Evolutionary conservation across 2,888 invertebrate genomes (phyloP), one percentile per base, ranked within the genome.

Genomic region (Perithous albicinctus): DNA sequence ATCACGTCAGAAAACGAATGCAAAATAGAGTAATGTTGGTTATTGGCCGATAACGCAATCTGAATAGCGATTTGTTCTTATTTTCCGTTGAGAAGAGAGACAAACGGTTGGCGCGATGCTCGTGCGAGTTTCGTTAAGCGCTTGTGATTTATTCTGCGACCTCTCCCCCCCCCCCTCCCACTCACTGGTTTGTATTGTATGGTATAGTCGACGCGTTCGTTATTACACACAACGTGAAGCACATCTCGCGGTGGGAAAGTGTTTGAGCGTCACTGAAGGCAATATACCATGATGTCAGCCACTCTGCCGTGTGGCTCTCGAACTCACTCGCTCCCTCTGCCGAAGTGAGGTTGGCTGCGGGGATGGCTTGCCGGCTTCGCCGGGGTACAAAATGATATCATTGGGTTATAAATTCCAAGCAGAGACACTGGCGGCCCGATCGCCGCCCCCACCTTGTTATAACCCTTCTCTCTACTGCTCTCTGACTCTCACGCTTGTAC

Each of bases 381-480:
- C 86, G 86, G 89, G 91, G 90, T 90, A 92, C 91, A 92, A 92
- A 92, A 92, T 92, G 91, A 91, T 92, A 92, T 92, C 92, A 92
- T 92, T 91, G 91, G 91, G 91, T 91, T 91, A 91, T 92, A 91
- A 92, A 92, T 92, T 91, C 89, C 90, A 88, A 90, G 89, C 90
- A 90, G 90, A 91, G 91, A 92, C 91, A 91, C 90, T 86, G 86
- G 85, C 88, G 87, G 87, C 88, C 89, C 88, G 90, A 92, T 91
- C 91, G 89, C 83, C 84, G 86, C 84, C 79, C 85, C 86, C 85
- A 86, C 88, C 87, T 88, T 87, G 88, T 88, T 87, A 86, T 87
- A 88, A 87, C 88, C 88, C 88, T 87, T 87, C 87, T 88, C 86
- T 63, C 84, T 76, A 0, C 23, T 79, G 82, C 86, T 83, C 83